Conservation (phyloP, 2,888 invertebrate genomes). For the Micropterix aruncella region DNA sequence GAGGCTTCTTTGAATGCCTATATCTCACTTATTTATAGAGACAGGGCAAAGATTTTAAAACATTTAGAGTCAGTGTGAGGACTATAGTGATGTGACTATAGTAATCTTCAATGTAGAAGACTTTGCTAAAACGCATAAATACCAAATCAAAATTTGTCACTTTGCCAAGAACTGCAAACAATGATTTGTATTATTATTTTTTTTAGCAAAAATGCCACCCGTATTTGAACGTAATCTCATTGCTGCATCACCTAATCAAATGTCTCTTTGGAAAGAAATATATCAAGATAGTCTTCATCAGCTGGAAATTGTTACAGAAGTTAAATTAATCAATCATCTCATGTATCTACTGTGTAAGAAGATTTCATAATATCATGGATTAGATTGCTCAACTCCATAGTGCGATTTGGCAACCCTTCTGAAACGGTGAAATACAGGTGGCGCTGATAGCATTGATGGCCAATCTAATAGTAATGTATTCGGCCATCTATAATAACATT, state of each 20-base stretch:
- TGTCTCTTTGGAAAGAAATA: slow-evolving; percentile 24
- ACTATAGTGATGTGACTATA: not conserved
- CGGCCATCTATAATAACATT: too few relatives aligned
- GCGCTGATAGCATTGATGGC: too few relatives aligned
- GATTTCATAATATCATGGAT: too few relatives aligned
- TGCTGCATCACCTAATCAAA: slow-evolving; percentile 25
- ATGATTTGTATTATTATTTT: slow-evolving; percentile 5
- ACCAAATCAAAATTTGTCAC: not conserved
- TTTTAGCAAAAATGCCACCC: slow-evolving; percentile 28
- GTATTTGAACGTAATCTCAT: slow-evolving; percentile 26
- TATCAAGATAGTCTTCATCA: slow-evolving; percentile 19
- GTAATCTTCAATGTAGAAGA: not conserved
- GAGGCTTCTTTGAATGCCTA: too few relatives aligned
- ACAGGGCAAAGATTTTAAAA: not conserved
- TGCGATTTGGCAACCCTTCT: too few relatives aligned
- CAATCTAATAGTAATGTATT: too few relatives aligned
- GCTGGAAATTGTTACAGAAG: slow-evolving; percentile 25
- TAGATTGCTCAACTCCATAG: too few relatives aligned
- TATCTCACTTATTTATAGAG: too few relatives aligned
- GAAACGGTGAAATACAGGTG: too few relatives aligned
- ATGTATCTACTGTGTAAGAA: slow-evolving; percentile 24
- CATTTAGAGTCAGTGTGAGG: not conserved
- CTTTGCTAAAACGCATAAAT: too few relatives aligned
- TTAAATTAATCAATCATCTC: slow-evolving; percentile 30
- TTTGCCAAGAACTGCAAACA: not conserved